Evolutionary conservation across 2,888 invertebrate genomes (phyloP), one percentile per base, ranked within the genome.

Genomic region (Mylabris sibirica): DNA sequence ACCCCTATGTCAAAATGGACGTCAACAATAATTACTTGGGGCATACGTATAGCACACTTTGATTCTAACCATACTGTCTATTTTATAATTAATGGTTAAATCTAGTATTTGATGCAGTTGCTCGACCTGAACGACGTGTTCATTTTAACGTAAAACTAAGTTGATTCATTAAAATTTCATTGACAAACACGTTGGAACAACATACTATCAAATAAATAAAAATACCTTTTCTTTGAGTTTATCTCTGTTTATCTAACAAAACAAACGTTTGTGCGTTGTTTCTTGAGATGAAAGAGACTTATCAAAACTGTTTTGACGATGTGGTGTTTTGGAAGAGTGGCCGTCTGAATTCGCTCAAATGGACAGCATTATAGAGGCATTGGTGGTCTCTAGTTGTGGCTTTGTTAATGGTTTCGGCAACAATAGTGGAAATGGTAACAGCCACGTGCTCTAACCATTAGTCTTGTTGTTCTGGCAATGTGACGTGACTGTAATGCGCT

Each of bases 361-460:
- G 22, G 24, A 53, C 53, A 53, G 22, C 30, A n/a, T n/a, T n/a
- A n/a, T 20, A 17, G 49, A 20, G 20, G 20, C 20, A 22, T 53
- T 53, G 53, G 22, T 53, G 22, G 22, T 53, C 53, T 3, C 22
- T 53, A 12, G 22, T 24, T 4, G 22, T 53, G 49, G 22, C 20
- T 20, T 20, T 49, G 20, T 9, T 24, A 22, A 3, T 24, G 22
- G 53, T 22, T 22, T 12, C 22, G 22, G 22, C 12, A 22, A 53
- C 53, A 24, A 20, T 24, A 22, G 3, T 53, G 1, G 53, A 11
- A 53, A 53, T 53, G 35, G 67, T 65, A 68, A 72, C 74, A 73
- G 74, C 77, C 77, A 78, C 79, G 79, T 78, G 78, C 76, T 78
- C 74, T 70, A 72, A 74, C 79, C 76, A 79, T 80, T 78, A 78